These are phyloP conservation scores for Brachyptera putata DNA, from an alignment of 2,888 invertebrate species.

Conservation along the genomic window DNA sequence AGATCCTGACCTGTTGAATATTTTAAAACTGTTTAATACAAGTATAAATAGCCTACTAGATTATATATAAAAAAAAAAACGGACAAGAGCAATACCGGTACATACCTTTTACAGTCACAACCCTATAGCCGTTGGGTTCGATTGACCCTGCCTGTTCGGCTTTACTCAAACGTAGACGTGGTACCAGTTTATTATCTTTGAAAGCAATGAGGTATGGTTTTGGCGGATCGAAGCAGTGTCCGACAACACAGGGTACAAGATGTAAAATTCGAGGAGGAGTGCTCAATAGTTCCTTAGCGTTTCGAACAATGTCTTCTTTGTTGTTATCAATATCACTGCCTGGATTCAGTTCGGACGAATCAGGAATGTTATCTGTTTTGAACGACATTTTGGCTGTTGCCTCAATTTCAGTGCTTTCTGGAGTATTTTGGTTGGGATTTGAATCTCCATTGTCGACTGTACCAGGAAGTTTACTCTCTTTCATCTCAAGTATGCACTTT, in stretches of 20 bases:
- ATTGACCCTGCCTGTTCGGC: slow-evolving; percentile 22
- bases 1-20: slow-evolving; percentile 37
- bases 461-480: too few species aligned
- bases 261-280: slow-evolving; percentile 27
- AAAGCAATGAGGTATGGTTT: slow-evolving; percentile 30
- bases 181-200: slow-evolving; percentile 24
- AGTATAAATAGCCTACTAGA: too few species aligned
- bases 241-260: slow-evolving; percentile 33
- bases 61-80: too few species aligned
- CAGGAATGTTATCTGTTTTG: too few species aligned
- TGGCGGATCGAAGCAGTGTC: slow-evolving; percentile 23
- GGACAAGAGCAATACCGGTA: too few species aligned
- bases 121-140: slow-evolving; percentile 35
- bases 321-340: too few species aligned
- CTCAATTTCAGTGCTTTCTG: too few species aligned
- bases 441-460: too few species aligned
- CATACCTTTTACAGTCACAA: slow-evolving; percentile 31
- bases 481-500: too few species aligned
- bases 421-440: too few species aligned
- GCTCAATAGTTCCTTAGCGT: slow-evolving; percentile 25
- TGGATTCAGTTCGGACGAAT: not conserved
- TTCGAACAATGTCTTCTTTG: not conserved
- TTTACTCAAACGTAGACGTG: slow-evolving; percentile 32
- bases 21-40: too few species aligned
- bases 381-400: too few species aligned